Evolutionary conservation across 2,888 invertebrate species (phyloP).

Genomic region (Tinea pellionella): DNA sequence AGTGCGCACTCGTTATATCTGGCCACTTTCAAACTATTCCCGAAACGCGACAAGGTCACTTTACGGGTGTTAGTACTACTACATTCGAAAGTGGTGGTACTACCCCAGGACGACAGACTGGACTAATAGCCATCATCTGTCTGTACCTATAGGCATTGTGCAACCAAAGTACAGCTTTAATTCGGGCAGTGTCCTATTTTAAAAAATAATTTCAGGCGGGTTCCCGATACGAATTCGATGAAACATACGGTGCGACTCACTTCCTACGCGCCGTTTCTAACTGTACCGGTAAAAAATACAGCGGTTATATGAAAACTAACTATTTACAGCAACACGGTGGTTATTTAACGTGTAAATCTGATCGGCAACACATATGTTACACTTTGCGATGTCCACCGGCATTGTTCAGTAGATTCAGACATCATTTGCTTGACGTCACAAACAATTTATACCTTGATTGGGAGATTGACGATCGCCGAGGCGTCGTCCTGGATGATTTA

Average conservation of each 20-base stretch:
- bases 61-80: no score
- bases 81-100: no score
- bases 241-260: slow-evolving; percentile 82
- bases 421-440: slow-evolving; percentile 41
- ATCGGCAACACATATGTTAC: slow-evolving; percentile 84
- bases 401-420: slow-evolving; percentile 32
- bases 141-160: no score
- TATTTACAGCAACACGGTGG: slow-evolving; percentile 84
- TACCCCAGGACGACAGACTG: no score
- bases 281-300: slow-evolving; percentile 73
- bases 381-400: slow-evolving; percentile 64
- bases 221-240: slow-evolving; percentile 82
- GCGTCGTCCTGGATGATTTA: slow-evolving; percentile 34
- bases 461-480: slow-evolving; percentile 38
- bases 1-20: no score
- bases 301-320: slow-evolving; percentile 78
- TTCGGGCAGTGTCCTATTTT: no score
- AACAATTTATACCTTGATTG: slow-evolving; percentile 28
- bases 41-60: no score
- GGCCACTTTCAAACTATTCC: no score
- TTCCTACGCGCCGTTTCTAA: slow-evolving; percentile 81
- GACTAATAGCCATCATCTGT: no score
- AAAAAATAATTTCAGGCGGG: slow-evolving; percentile 85
- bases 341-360: slow-evolving; percentile 72
- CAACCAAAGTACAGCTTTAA: no score